phyloP scores from a whole-genome alignment of 2,888 invertebrate genomes.

The Lymantria monacha region DNA sequence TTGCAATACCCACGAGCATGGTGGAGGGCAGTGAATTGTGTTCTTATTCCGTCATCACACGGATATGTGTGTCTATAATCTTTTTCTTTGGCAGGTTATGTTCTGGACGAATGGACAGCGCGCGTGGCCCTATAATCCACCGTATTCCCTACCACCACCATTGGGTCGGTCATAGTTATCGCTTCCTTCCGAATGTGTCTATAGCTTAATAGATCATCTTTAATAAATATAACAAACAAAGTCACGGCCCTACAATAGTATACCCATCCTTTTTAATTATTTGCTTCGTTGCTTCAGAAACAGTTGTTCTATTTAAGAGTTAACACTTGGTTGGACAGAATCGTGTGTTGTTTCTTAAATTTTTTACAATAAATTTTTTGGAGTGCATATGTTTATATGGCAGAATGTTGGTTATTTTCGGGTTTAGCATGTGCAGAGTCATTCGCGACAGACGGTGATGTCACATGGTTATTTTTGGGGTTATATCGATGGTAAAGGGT shows the following conservation, averaged over 20 bases:
- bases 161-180: no score
- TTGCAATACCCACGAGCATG: no score
- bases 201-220: no score
- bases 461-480: slow-evolving; percentile 65
- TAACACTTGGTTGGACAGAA: slow-evolving; percentile 44
- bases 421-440: slow-evolving; percentile 69
- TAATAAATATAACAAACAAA: slow-evolving; percentile 6
- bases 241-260: slow-evolving; percentile 11
- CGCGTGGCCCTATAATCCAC: no score
- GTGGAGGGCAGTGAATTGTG: no score
- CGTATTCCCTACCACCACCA: no score
- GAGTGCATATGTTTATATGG: slow-evolving; percentile 45
- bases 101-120: no score
- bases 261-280: slow-evolving; percentile 48
- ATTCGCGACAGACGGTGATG: slow-evolving; percentile 75
- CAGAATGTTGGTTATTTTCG: slow-evolving; percentile 72
- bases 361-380: slow-evolving; percentile 24
- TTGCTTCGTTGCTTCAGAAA: slow-evolving; percentile 46
- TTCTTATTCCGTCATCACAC: no score
- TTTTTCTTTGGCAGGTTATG: no score
- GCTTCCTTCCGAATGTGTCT: no score
- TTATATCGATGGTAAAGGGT: slow-evolving; percentile 57
- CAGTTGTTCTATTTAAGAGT: slow-evolving; percentile 55
- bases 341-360: slow-evolving; percentile 24
- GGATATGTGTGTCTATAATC: no score